Base-by-base conservation (phyloP, 2,888 invertebrate genomes). In the Artemia sinica region DNA sequence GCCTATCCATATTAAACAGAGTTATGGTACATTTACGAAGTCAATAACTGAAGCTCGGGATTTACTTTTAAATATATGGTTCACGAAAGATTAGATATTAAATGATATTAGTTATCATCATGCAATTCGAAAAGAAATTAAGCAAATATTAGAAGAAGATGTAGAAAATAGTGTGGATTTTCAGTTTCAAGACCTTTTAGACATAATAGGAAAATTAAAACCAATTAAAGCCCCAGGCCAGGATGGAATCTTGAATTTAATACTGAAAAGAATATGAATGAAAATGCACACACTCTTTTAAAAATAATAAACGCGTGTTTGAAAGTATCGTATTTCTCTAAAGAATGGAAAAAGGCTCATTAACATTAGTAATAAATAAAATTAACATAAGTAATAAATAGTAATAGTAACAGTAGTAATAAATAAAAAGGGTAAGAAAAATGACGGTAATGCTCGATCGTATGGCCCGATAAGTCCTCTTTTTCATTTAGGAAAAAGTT, bases 341-440 rank as follows among this genome's bases (percentile, higher is more conserved):
- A 52, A 52, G 52, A 52, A 52, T 52, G 4, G 52, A 52, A 52
- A 52, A n/a, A 52, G n/a, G n/a, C n/a, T n/a, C n/a, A n/a, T n/a
- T n/a, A n/a, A n/a, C n/a, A n/a, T n/a, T n/a, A n/a, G n/a, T n/a
- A n/a, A n/a, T n/a, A n/a, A n/a, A n/a, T n/a, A n/a, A n/a, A n/a
- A n/a, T n/a, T n/a, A n/a, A n/a, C n/a, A n/a, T n/a, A n/a, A n/a
- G n/a, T n/a, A n/a, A n/a, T n/a, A n/a, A n/a, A n/a, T n/a, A n/a
- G n/a, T n/a, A n/a, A n/a, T n/a, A n/a, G n/a, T n/a, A n/a, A n/a
- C n/a, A n/a, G n/a, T 52, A n/a, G 52, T 52, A 13, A 52, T 52
- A 13, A n/a, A n/a, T n/a, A 52, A 52, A 52, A 13, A n/a, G n/a
- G 52, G 52, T 4, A 52, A 52, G n/a, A n/a, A n/a, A 52, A 52